Evolutionary conservation across 2,797 vertebrate genomes (phyloP).

Genomic region (Malacoraja senta): DNA sequence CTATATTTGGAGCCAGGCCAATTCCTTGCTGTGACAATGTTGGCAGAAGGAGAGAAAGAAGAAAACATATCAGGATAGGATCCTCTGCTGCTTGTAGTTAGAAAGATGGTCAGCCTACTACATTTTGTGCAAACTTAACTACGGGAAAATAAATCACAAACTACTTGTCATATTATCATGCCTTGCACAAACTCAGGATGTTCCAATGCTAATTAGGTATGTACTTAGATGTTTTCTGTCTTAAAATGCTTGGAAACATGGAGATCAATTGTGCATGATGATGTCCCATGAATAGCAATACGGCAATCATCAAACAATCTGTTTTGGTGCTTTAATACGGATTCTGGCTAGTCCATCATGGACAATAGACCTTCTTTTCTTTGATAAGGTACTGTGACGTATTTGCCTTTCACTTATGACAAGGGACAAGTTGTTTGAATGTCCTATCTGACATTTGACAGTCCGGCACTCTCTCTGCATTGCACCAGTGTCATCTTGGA

Average conservation of each 20-base stretch:
- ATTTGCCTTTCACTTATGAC: background rate
- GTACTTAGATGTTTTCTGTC: background rate
- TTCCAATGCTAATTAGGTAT: background rate
- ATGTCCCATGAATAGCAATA: background rate
- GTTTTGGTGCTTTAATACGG: background rate
- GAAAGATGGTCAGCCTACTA: background rate
- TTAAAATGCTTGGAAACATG: background rate
- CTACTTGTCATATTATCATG: background rate
- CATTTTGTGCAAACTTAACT: background rate
- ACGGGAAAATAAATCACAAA: background rate
- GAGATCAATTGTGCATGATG: background rate
- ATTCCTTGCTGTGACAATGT: background rate
- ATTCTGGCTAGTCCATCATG: background rate
- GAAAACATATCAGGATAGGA: background rate
- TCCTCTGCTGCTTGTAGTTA: background rate
- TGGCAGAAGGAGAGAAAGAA: background rate
- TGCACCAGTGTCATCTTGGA: background rate
- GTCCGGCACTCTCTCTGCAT: no score
- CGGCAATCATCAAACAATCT: background rate
- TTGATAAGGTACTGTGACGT: background rate
- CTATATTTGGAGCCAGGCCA: background rate
- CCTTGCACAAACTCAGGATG: background rate
- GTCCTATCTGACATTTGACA: background rate
- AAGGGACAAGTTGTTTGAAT: background rate
- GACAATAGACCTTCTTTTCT: background rate